A percentile compares a stretch with the other conserved stretches of the same genome.
These are phyloP conservation scores for Batillaria attramentaria DNA, from an alignment of 1,140 invertebrate genomes.

Conservation along the genomic window DNA sequence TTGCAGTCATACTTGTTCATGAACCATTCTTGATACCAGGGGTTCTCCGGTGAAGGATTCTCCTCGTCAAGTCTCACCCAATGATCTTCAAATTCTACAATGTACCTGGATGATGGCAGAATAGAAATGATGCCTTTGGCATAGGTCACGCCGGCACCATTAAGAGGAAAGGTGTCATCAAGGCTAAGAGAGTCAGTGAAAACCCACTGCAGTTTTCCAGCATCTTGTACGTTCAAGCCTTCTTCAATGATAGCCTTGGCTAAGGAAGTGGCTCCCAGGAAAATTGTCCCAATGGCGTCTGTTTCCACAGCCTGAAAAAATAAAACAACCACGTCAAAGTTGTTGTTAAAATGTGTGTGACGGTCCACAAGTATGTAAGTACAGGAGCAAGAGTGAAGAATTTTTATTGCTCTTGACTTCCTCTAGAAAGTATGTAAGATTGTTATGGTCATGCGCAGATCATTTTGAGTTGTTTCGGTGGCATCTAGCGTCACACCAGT, in stretches of 20 bases:
- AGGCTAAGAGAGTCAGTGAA: conserved; percentile 59
- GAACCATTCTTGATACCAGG: conserved; percentile 71
- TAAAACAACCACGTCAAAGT: too few species aligned
- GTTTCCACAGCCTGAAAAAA: conserved; percentile 34
- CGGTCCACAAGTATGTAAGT: too few species aligned
- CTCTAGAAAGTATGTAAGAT: too few species aligned
- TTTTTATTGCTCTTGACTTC: too few species aligned
- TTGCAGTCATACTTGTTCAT: conserved; percentile 58
- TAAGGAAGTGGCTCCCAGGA: conserved; percentile 47
- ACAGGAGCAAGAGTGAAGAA: too few species aligned
- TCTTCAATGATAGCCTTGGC: conserved; percentile 46
- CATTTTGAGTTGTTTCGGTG: too few species aligned
- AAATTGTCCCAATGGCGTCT: conserved; percentile 56
- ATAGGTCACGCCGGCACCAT: conserved; percentile 52
- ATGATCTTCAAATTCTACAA: conserved; percentile 68
- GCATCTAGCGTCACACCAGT: too few species aligned
- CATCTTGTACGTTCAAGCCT: conserved; percentile 40
- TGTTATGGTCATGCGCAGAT: too few species aligned
- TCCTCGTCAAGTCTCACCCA: conserved; percentile 68
- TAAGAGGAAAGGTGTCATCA: conserved; percentile 45
- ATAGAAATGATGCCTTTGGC: conserved; percentile 64
- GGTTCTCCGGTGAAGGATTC: conserved; percentile 61
- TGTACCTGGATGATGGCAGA: conserved; percentile 55
- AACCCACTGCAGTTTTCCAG: conserved; percentile 63
- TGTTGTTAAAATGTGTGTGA: too few species aligned